Evolutionary conservation across 2,888 invertebrate species (phyloP), one percentile per base, ranked within the genome.

Genomic region (Tromatobia lineatoria): DNA sequence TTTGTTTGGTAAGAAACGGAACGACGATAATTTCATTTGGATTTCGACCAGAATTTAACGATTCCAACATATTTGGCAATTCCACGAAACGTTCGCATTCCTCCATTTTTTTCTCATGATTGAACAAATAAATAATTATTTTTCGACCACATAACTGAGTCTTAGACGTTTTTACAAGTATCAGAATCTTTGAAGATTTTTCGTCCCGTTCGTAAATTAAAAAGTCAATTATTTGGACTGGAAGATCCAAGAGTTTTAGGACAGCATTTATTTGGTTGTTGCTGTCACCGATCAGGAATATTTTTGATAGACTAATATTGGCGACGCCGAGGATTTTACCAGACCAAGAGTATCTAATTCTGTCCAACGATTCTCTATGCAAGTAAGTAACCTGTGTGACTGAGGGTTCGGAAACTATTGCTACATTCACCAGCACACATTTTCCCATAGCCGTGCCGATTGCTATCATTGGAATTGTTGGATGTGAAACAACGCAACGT

Each of bases 1-100:
- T 34, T 69, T 91, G 89, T 59, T 90, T 91, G 7, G 90, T 89
- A 15, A 90, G 83, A 66, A 88, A 90, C 0, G 92, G 92, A 6
- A 86, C 76, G 0, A 88, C 87, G 0, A 92, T 73, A 67, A 92
- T 87, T 54, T 88, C 80, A 38, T 78, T 4, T 29, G 2, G 34
- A 23, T 71, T 74, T 59, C 86, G 80, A 34, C 89, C 89, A 29
- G 89, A 88, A 67, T 85, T 61, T 11, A 92, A 42, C 18, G 79
- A 81, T 57, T 87, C 78, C 45, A 88, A 90, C 38, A 86, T 74
- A 76, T 52, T 80, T 6, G 74, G 45, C 15, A 89, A 71, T 54
- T 90, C 85, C 29, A 91, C 86, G 50, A 78, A 18, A 70, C 79
- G 76, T 11, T 86, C 38, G 8, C 54, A 78, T 54, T 73, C 67